Evolutionary conservation across 2,113 vertebrate species (phyloP).

Genomic region (Anser brachyrhynchus): DNA sequence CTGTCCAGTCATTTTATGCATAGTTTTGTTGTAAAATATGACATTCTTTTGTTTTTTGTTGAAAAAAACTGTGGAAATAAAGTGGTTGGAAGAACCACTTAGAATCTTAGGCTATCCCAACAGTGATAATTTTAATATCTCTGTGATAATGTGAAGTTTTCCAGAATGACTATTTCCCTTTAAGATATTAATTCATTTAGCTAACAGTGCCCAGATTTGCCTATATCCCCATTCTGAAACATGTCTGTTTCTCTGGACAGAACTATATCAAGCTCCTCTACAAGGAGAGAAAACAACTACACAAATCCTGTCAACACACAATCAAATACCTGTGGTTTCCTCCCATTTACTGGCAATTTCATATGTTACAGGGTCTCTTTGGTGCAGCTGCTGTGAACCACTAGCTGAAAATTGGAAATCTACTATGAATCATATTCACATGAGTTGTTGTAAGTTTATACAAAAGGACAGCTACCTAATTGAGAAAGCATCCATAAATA

Average conservation of each 20-base stretch:
- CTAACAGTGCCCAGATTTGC: background rate
- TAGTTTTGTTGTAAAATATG: background rate
- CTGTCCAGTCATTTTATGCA: background rate
- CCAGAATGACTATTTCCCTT: background rate
- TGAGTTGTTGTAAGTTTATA: background rate
- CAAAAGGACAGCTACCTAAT: constrained; percentile 12
- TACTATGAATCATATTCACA: background rate
- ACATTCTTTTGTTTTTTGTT: accelerated
- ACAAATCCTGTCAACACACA: background rate
- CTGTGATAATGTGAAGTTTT: background rate
- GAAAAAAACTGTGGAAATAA: background rate
- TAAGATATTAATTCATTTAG: background rate
- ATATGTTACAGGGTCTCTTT: background rate
- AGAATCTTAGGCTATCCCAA: background rate
- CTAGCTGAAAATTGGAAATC: background rate
- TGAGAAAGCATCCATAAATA: constrained; percentile 32
- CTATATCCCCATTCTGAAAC: background rate
- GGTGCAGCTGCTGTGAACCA: background rate
- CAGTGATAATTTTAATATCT: background rate
- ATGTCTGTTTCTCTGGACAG: background rate
- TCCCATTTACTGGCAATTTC: background rate
- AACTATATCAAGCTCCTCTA: background rate
- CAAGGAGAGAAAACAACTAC: background rate
- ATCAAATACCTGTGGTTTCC: background rate
- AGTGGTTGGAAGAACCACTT: background rate